Evolutionary conservation across 2,113 vertebrate genomes (phyloP), one percentile per base, ranked within the genome.

Genomic region (Bothrops jararaca): DNA sequence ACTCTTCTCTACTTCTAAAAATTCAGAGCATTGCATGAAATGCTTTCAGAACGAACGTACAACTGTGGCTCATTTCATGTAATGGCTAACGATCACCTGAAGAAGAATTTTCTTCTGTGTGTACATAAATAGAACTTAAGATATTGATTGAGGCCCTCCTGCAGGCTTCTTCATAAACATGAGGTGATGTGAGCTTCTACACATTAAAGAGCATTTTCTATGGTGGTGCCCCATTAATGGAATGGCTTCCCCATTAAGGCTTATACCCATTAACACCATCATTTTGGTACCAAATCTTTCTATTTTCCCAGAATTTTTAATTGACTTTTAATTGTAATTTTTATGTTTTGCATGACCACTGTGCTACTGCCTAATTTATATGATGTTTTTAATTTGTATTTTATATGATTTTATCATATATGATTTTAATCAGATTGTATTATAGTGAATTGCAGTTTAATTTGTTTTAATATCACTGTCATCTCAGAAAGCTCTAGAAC

Each of bases 41-140:
- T 74, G 29, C 1, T 54, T 88, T 88, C 56, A 56, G 6, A 56
- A 54, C 34, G 3, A 0, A 69, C 29, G 56, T 50, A 29, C 53
- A 88, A 3, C 53, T 24, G 52, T 34, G 48, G 15, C 24, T 42
- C 6, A 23, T 86, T 80, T 23, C 10, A 1, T 1, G 1, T 91
- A 94, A 88, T 34, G 15, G 0, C 4, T 26, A 64, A 52, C 91
- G 91, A 11, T 69, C n/a, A 24, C 3, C 86, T 48, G 60, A 90
- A 29, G 69, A 13, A 23, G 13, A 50, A 1, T 88, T 39, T 26
- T 26, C 69, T 26, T 0, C 42, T 86, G 45, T 3, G 0, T 95
- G 69, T 42, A 22, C 18, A 34, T 22, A 39, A 18, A 80, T 3
- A 80, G 18, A 80, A 20, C 69, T 80, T 39, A 80, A 80, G n/a